Base-by-base conservation (phyloP, 2,113 vertebrate species). In the Agelaius phoeniceus region DNA sequence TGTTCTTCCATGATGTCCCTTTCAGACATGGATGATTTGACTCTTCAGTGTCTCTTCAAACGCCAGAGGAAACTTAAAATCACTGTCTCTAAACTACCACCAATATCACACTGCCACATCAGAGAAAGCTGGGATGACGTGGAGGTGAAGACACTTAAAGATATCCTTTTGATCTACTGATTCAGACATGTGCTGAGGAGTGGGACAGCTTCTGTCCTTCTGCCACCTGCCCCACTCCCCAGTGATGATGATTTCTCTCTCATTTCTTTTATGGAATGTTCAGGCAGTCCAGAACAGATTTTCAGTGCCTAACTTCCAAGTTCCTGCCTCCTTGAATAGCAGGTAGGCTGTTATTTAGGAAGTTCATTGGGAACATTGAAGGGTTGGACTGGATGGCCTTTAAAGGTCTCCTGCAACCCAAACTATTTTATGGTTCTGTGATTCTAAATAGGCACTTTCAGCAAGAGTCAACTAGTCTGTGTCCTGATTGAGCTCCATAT, bases 361-460 rank as follows among this genome's bases (percentile, higher is more conserved):
- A 76, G 8, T 44, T 15, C 4, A 69, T 18, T 0, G 1, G 9
- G 21, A 48, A 68, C 20, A 1, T 6, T 62, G 14, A 11, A 5
- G 16, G 1, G 2, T 11, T 65, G 48, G 18, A 43, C 18, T 20
- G 61, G 48, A 58, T 0, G 2, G 54, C 5, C 20, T 80, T 73
- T 48, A 65, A 80, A 83, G 24, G 26, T 55, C 17, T 27, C 13
- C 63, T 78, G 15, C 43, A 75, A 49, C 4, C 5, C 37, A 74
- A 71, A 90, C 4, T 16, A 22, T 73, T 46, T 37, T 14, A 20
- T 13, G 10, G 35, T 67, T 63, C 14, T 49, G 2, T 54, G 13
- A 58, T 71, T 74, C 24, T 37, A 48, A 90, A 26, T 44, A 84
- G 12, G 10, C 7, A 6, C 8, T 62, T 94, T 31, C 33, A 81